phyloP scores from a whole-genome alignment of 2,888 invertebrate genomes.

The Candidula unifasciata region DNA sequence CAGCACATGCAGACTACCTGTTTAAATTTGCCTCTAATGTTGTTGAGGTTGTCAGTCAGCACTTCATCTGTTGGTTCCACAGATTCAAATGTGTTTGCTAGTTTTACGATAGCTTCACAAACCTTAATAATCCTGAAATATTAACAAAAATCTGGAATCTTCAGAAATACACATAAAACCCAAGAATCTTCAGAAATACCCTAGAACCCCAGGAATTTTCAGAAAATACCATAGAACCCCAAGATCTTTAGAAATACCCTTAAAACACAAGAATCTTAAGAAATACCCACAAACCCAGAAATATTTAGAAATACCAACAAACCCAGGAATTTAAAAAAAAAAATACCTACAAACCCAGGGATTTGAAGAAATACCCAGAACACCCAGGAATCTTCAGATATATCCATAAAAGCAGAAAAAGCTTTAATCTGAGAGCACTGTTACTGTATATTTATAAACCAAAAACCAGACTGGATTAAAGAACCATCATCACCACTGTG shows the following conservation, averaged over 20 bases:
- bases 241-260: too few species aligned
- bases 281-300: too few species aligned
- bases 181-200: background rate
- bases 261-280: too few species aligned
- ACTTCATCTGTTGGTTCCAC: slow-evolving; percentile 46
- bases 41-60: slow-evolving; percentile 41
- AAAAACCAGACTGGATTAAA: too few species aligned
- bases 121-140: slow-evolving; percentile 47
- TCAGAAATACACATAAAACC: background rate
- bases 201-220: background rate
- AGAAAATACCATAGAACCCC: background rate
- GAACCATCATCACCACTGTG: too few species aligned
- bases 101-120: slow-evolving; percentile 32
- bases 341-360: too few species aligned
- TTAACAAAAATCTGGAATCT: background rate
- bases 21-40: slow-evolving; percentile 53
- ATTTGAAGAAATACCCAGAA: background rate
- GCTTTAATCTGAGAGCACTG: too few species aligned
- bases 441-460: too few species aligned
- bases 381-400: background rate
- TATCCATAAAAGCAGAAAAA: background rate
- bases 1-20: slow-evolving; percentile 42
- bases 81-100: slow-evolving; percentile 41
- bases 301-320: too few species aligned
- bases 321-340: too few species aligned